Base-by-base conservation (phyloP, 1,140 invertebrate species). In the Tribolium castaneum region DNA sequence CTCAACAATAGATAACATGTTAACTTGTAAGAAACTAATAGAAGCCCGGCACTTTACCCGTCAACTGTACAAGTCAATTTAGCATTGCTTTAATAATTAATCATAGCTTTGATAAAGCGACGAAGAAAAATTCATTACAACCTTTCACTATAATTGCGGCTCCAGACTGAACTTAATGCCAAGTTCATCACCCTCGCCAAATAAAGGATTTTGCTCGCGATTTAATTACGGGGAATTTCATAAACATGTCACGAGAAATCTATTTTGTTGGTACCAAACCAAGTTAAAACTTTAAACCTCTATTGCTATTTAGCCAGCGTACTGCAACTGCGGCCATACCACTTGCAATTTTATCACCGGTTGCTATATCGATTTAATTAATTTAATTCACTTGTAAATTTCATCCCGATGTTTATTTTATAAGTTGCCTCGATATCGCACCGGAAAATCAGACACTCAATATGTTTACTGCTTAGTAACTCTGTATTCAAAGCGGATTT, bases 21-120 rank as follows among this genome's bases (percentile, higher is more conserved):
- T 59, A 59, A 66, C 25, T 66, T 66, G 13, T 66, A 66, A 66
- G 22, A 66, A 59, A 66, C 25, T 66, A 35, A 35, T 66, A 35
- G 12, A 35, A 34, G 25, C 25, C n/a, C n/a, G n/a, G n/a, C n/a
- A n/a, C n/a, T 34, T 66, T 7, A 3, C 10, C 14, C 10, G 54
- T 59, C 30, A 35, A 30, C 9, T 3, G 54, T 22, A 66, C 59
- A 35, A 66, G 25, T 66, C 59, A 66, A 66, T 66, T 66, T 25
- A 19, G 3, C 54, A 59, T 3, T 13, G 51, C 51, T 54, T 59
- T 25, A 59, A 59, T 59, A 59, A 59, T 59, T 59, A 59, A 59
- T 59, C 54, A 19, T 59, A 25, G 19, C 6, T 59, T 25, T 25
- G 14, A 19, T 59, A 59, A 59, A 59, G 22, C 54, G 16, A 6